Conservation (phyloP, 2,113 vertebrate species). For the Lanius collurio region DNA sequence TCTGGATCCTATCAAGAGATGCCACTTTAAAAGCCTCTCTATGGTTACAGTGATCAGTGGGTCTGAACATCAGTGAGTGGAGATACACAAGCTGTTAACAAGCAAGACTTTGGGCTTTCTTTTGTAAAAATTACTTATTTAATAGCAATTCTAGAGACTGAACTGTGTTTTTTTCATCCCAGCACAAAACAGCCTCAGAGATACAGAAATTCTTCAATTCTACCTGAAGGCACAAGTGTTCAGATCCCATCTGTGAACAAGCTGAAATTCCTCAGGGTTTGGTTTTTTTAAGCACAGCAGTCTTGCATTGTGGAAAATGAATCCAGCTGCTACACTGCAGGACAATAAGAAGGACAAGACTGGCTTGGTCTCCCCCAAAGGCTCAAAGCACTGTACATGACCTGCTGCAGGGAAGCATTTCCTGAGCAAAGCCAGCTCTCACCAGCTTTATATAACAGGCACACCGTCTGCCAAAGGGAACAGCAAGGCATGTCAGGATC, state of each 20-base stretch:
- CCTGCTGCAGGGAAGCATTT: not conserved
- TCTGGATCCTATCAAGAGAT: not conserved
- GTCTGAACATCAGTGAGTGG: accelerated
- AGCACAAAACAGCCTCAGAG: not conserved
- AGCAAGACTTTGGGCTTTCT: not conserved
- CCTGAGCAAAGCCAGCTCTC: not conserved
- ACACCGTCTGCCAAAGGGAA: not conserved
- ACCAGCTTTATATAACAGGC: not conserved
- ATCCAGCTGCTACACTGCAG: not conserved
- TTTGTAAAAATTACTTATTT: not conserved
- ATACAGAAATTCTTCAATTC: not conserved
- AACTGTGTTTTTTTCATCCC: not conserved
- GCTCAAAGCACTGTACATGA: accelerated
- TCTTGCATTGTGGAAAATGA: not conserved
- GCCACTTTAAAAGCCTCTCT: not conserved
- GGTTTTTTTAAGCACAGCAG: not conserved
- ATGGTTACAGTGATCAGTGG: not conserved
- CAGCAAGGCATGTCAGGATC: not conserved
- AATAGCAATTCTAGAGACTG: not conserved
- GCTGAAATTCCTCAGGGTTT: not conserved
- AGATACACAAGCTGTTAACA: not conserved
- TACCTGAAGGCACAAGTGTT: not conserved
- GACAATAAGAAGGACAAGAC: not conserved
- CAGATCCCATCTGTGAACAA: not conserved
- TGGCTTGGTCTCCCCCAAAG: not conserved